Evolutionary conservation across 2,113 vertebrate genomes (phyloP).

Genomic region (Strigops habroptila): DNA sequence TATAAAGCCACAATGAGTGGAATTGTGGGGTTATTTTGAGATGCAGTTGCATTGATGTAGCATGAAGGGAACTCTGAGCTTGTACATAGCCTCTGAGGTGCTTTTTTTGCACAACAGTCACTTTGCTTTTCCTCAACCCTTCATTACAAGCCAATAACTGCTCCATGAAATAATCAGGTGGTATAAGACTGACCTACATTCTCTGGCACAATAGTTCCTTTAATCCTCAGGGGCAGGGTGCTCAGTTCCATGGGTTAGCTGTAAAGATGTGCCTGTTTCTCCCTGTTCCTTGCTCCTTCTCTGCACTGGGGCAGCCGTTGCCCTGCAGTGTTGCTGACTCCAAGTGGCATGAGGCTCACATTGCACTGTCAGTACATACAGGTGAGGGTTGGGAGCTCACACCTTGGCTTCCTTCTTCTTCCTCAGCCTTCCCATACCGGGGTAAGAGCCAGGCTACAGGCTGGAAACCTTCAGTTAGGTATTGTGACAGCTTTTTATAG

Average conservation of each 20-base stretch:
- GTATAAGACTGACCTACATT: fast-evolving
- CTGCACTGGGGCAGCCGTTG: neutral
- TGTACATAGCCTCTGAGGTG: neutral
- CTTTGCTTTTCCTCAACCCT: neutral
- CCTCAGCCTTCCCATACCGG: fast-evolving
- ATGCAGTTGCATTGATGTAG: fast-evolving
- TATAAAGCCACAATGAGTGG: fast-evolving
- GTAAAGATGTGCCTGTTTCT: neutral
- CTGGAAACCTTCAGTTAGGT: no score
- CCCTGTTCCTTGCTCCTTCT: neutral
- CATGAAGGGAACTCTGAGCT: neutral
- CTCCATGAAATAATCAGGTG: neutral
- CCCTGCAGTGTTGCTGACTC: constrained; percentile 12
- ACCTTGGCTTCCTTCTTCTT: neutral
- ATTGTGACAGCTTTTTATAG: neutral
- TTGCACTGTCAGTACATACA: neutral
- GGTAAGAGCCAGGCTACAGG: neutral
- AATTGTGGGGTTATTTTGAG: neutral
- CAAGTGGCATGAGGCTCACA: neutral
- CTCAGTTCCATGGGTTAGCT: neutral
- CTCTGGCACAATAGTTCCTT: neutral
- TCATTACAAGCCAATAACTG: neutral
- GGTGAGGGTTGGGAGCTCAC: neutral
- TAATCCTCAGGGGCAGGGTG: neutral
- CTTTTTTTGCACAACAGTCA: neutral